Evolutionary conservation across 2,888 invertebrate genomes (phyloP).

Genomic region (Thymelicus lineola): DNA sequence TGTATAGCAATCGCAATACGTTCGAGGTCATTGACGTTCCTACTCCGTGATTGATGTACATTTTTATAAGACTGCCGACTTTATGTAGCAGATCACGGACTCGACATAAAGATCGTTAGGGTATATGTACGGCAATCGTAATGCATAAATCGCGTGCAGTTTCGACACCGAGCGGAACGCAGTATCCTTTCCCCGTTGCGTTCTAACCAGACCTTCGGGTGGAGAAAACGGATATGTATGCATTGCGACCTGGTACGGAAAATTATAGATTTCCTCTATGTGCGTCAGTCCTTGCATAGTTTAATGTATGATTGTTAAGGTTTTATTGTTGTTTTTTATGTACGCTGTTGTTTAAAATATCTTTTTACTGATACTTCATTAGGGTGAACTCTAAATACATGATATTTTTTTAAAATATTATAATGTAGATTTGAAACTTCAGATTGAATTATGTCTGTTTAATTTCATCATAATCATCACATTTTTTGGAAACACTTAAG

Average conservation of each 20-base stretch:
- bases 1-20: not conserved
- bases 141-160: constrained; percentile 28
- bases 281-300: not conserved
- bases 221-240: constrained; percentile 39
- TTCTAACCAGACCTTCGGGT: constrained; percentile 46
- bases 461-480: no score
- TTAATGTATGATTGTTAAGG: not conserved
- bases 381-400: no score
- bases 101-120: not conserved
- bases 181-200: constrained; percentile 71
- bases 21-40: no score
- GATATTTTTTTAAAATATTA: no score
- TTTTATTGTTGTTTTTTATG: no score
- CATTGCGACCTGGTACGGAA: constrained; percentile 1
- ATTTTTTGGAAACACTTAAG: no score
- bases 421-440: no score
- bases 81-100: not conserved
- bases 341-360: no score
- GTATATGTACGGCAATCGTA: not conserved
- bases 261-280: not conserved
- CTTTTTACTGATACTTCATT: no score
- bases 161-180: constrained; percentile 59
- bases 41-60: no score
- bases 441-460: no score
- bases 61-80: no score